Percentiles rank a stretch among this genome's conserved stretches.
Conservation (phyloP, 2,113 vertebrate species). For the mouse (Mus musculus) region DNA sequence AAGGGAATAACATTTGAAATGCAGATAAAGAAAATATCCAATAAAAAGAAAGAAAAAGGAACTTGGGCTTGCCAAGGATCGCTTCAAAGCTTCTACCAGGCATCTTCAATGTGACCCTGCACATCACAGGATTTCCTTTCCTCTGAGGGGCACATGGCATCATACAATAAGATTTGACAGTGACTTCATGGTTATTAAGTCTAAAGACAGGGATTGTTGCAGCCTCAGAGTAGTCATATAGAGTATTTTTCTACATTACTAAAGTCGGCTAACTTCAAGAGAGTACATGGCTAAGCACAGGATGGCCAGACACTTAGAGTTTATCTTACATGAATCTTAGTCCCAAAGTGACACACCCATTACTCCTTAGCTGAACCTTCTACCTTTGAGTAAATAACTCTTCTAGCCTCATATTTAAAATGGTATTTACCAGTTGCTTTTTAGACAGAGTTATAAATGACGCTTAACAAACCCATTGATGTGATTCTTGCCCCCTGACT, state of each 20-base stretch:
- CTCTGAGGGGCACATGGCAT: neutral
- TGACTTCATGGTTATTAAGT: conserved; percentile 42
- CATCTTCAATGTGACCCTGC: neutral
- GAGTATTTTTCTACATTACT: conserved; percentile 13
- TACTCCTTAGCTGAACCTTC: conserved; percentile 18
- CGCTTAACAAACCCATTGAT: neutral
- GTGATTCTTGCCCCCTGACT: neutral
- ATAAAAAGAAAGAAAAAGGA: neutral
- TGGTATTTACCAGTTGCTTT: conserved; percentile 24
- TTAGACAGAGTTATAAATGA: conserved; percentile 7
- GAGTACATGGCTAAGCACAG: neutral
- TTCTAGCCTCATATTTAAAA: neutral
- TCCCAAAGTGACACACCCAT: neutral
- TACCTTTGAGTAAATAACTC: conserved; percentile 36
- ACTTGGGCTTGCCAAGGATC: neutral
- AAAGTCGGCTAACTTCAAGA: conserved; percentile 40
- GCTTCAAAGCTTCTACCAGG: neutral
- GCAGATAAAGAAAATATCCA: no score
- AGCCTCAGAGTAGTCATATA: neutral
- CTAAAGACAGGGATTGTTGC: conserved; percentile 17
- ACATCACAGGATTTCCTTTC: neutral
- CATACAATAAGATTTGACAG: conserved; percentile 18
- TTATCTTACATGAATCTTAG: conserved; percentile 31
- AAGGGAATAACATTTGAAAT: no score
- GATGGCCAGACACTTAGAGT: conserved; percentile 10